Evolutionary conservation across 2,797 vertebrate species (phyloP), one percentile per base, ranked within the genome.

Genomic region (Tokudaia muenninki): DNA sequence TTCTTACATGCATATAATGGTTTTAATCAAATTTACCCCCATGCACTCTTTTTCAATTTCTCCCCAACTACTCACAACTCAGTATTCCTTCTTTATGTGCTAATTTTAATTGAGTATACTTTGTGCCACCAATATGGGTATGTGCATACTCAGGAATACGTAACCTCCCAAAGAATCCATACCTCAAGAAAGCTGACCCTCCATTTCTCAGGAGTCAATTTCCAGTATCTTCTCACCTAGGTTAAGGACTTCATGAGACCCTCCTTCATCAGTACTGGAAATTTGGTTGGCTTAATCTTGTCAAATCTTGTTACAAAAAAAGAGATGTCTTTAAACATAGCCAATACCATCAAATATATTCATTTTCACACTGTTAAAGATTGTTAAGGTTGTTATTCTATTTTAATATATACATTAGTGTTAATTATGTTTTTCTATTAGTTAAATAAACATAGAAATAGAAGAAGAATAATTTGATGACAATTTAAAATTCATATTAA

Each of bases 401-500:
- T 92, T 67, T 37, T 21, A 67, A 47, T 65, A 84, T 6, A 55
- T 50, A 3, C 50, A 22, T 67, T 6, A 92, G 47, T 96, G 83
- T 91, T 59, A 89, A 78, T 31, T 17, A 26, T 16, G 16, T 75
- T 22, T 44, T 81, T 74, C 14, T 75, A 41, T 91, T 57, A 80
- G 9, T 37, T 91, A 79, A 47, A 10, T 82, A 65, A 91, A 44
- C 6, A 78, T 82, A 92, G n/a, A 92, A 26, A 22, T 14, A 72
- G 78, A 89, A 75, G 84, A 31, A 0, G 37, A 93, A 92, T 41
- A 88, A 86, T 0, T 41, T 94, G 24, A 83, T 67, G 8, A 47
- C 17, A 67, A 72, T 81, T 95, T 67, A 91, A 96, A 82, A 88
- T 14, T 72, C 44, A 55, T 65, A 81, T 41, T 8, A 59, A 52